These are phyloP conservation scores for Chlorocebus sabaeus DNA, from an alignment of 2,113 vertebrate species.

Conservation along the genomic window DNA sequence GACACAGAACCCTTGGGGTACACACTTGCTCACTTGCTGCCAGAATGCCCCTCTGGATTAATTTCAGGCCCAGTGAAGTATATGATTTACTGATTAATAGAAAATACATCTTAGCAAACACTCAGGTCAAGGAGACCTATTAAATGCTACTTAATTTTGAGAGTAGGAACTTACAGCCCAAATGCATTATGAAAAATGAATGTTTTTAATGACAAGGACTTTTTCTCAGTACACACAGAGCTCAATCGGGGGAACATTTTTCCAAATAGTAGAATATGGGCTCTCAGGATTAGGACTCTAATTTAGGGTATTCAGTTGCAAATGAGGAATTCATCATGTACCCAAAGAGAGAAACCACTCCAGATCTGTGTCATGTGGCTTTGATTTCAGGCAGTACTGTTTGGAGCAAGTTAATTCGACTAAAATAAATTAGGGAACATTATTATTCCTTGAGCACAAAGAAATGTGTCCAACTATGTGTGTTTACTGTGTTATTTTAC, in stretches of 20 bases:
- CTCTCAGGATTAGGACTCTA: constrained; percentile 61
- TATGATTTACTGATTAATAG: constrained; percentile 49
- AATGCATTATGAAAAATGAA: constrained; percentile 75
- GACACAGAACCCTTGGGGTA: background rate
- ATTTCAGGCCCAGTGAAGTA: constrained; percentile 33
- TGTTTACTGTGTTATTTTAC: background rate
- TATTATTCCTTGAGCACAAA: background rate
- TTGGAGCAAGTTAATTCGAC: background rate
- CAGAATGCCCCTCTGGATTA: background rate
- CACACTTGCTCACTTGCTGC: background rate
- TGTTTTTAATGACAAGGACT: constrained; percentile 66
- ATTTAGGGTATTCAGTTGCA: constrained; percentile 74
- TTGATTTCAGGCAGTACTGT: constrained; percentile 5
- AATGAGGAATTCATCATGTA: constrained; percentile 75
- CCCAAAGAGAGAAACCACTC: constrained; percentile 55
- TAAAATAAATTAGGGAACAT: constrained; percentile 8
- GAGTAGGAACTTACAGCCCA: constrained; percentile 51
- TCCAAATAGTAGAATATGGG: constrained; percentile 33
- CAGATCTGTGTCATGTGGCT: constrained; percentile 62
- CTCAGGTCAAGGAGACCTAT: constrained; percentile 42
- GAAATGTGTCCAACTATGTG: constrained; percentile 1
- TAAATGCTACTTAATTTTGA: constrained; percentile 78
- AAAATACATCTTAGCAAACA: constrained; percentile 39
- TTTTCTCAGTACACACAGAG: constrained; percentile 54
- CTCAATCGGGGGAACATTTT: constrained; percentile 55